These are phyloP conservation scores for Apostichopus californicus DNA, from an alignment of 35 echinoderm and acorn worm genomes.

Conservation along the genomic window DNA sequence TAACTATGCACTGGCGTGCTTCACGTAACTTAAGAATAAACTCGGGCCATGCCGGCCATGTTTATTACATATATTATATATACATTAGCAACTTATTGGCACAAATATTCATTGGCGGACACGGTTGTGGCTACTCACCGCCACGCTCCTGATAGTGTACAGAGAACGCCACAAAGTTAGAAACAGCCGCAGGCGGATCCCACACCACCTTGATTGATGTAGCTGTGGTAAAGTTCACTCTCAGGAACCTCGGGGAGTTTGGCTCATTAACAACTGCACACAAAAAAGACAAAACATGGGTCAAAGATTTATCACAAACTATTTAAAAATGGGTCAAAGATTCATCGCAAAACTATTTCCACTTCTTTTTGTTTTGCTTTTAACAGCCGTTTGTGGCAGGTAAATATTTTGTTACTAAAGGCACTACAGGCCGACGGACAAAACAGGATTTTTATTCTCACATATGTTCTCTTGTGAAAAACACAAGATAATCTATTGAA, in stretches of 20 bases:
- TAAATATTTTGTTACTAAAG: neutral
- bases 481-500: too few species aligned
- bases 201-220: constrained; percentile 4
- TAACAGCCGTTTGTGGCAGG: neutral
- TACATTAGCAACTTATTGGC: neutral
- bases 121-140: neutral
- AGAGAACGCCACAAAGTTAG: constrained; percentile 28
- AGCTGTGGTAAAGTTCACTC: constrained; percentile 13
- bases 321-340: too few species aligned
- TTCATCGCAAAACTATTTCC: too few species aligned
- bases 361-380: too few species aligned
- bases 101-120: neutral
- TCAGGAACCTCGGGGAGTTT: constrained; percentile 6
- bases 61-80: too few species aligned
- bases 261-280: constrained; percentile 12
- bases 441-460: too few species aligned
- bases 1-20: too few species aligned
- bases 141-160: constrained; percentile 11
- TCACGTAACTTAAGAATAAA: too few species aligned
- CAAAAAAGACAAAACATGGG: neutral
- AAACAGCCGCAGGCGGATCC: neutral
- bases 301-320: too few species aligned
- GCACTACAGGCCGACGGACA: too few species aligned
- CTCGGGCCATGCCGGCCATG: too few species aligned
- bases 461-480: too few species aligned